Evolutionary conservation across 2,888 invertebrate genomes (phyloP).

Genomic region (Furcula furcula): DNA sequence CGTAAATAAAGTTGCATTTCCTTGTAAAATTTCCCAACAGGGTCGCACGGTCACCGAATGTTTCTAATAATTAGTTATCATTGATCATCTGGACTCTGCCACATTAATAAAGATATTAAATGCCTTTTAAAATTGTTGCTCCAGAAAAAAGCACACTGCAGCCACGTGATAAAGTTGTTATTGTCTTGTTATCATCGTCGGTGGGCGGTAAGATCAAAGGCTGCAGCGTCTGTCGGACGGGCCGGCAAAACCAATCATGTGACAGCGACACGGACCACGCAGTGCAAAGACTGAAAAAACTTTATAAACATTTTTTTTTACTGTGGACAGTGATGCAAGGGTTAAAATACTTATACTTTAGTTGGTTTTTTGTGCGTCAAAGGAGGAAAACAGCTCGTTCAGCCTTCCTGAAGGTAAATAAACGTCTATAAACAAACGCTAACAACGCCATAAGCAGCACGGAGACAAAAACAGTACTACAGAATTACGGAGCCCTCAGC

Average conservation of each 20-base stretch:
- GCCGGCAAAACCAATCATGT: slow-evolving; percentile 70
- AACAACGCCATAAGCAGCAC: too few species aligned
- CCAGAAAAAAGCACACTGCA: slow-evolving; percentile 7
- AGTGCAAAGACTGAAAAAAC: slow-evolving; percentile 48
- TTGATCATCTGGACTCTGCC: slow-evolving; percentile 71
- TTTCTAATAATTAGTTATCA: slow-evolving; percentile 78
- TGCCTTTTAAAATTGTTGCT: slow-evolving; percentile 39
- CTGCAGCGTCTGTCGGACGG: slow-evolving; percentile 61
- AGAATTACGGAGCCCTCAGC: too few species aligned
- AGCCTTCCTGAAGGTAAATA: too few species aligned
- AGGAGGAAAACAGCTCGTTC: too few species aligned
- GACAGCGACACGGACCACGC: slow-evolving; percentile 47
- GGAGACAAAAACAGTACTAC: too few species aligned
- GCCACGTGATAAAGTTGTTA: slow-evolving; percentile 3
- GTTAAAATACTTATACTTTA: too few species aligned
- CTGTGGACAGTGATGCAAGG: not conserved
- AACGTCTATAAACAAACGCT: too few species aligned
- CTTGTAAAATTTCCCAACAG: slow-evolving; percentile 5
- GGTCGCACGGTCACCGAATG: slow-evolving; percentile 68
- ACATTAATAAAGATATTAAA: slow-evolving; percentile 78
- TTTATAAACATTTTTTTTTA: slow-evolving; percentile 47
- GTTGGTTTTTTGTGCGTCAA: too few species aligned
- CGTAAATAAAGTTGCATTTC: slow-evolving; percentile 2
- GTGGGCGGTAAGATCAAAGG: slow-evolving; percentile 65
- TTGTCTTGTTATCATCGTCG: slow-evolving; percentile 6